Evolutionary conservation across 2,888 invertebrate species (phyloP).

Genomic region (Apamea epomidion): DNA sequence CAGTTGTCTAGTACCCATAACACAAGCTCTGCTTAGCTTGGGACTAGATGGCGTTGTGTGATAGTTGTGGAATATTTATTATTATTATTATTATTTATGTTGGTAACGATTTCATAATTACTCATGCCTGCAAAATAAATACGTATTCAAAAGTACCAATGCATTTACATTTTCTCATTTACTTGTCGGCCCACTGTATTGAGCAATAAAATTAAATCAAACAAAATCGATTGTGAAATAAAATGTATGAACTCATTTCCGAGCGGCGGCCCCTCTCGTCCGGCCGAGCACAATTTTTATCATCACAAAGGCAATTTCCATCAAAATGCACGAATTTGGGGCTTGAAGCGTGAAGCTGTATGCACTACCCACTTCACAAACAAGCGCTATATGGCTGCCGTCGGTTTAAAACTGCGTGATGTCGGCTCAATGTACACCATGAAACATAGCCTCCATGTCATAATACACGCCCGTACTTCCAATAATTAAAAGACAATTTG

Average conservation of each 20-base stretch:
- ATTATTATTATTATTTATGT: no score
- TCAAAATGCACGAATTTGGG: slow-evolving; percentile 85
- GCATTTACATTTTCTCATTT: slow-evolving; percentile 70
- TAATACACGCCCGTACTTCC: slow-evolving; percentile 3
- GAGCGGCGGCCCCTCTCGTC: slow-evolving; percentile 74
- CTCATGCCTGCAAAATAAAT: slow-evolving; percentile 43
- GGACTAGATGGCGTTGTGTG: no score
- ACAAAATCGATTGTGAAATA: slow-evolving; percentile 82
- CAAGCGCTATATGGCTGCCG: slow-evolving; percentile 51
- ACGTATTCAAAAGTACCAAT: slow-evolving; percentile 52
- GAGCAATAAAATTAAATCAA: slow-evolving; percentile 84
- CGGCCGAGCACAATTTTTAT: slow-evolving; percentile 81
- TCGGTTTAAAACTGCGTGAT: slow-evolving; percentile 52
- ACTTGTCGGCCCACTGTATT: slow-evolving; percentile 66
- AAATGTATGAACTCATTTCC: slow-evolving; percentile 87
- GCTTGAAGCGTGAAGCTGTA: slow-evolving; percentile 74
- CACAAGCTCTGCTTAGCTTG: no score
- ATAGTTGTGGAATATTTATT: no score
- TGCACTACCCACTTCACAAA: slow-evolving; percentile 65
- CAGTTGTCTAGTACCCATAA: no score
- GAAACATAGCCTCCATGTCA: neutral
- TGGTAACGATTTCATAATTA: slow-evolving; percentile 56
- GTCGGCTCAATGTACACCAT: slow-evolving; percentile 22
- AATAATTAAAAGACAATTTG: slow-evolving; percentile 21
- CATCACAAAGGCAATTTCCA: slow-evolving; percentile 85